Evolutionary conservation across 2,113 vertebrate genomes (phyloP).

Genomic region (Anhinga rufa): DNA sequence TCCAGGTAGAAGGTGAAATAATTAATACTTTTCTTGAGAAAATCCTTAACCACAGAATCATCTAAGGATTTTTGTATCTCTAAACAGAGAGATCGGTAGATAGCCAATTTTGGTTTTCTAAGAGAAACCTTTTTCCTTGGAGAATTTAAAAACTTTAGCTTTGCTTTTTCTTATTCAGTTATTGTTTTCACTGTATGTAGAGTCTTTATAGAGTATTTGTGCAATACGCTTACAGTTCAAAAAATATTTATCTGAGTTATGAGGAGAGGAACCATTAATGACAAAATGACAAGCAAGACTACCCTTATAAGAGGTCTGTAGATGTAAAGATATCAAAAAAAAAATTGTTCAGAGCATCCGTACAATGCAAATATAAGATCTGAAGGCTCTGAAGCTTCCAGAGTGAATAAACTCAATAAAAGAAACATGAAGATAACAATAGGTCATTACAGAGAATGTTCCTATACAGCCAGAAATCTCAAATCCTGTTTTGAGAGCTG

Average conservation of each 20-base stretch:
- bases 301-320: not conserved
- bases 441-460: not conserved
- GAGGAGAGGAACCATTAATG: not conserved
- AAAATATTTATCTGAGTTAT: not conserved
- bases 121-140: not conserved
- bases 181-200: not conserved
- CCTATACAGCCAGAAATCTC: not conserved
- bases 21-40: not conserved
- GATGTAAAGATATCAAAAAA: not conserved
- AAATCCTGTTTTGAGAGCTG: not conserved
- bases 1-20: not conserved
- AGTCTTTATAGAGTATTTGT: not conserved
- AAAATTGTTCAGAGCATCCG: not conserved
- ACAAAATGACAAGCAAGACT: not conserved
- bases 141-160: not conserved
- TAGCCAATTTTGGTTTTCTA: not conserved
- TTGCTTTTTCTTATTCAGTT: not conserved
- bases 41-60: not conserved
- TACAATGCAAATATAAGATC: not conserved
- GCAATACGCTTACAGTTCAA: not conserved
- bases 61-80: not conserved
- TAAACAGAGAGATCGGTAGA: not conserved
- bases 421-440: slow-evolving; percentile 9
- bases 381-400: not conserved
- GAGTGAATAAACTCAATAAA: not conserved